Evolutionary conservation across 2,113 vertebrate species (phyloP).

Genomic region (Phaethon lepturus): DNA sequence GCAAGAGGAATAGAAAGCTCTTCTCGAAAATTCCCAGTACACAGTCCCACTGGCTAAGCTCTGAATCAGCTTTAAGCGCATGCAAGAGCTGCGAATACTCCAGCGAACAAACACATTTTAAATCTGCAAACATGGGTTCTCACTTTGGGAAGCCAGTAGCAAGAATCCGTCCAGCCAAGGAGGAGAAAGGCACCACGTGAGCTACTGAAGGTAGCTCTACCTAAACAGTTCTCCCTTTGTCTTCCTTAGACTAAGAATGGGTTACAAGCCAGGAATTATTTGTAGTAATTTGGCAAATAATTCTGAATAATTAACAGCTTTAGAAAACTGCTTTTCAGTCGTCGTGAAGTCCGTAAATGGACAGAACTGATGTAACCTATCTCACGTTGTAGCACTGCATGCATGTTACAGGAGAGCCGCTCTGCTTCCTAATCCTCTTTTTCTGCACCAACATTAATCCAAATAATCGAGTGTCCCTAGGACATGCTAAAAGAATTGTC

Average conservation of each 20-base stretch:
- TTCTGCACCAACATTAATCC: background rate
- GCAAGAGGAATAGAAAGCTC: background rate
- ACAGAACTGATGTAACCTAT: background rate
- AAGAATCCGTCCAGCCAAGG: background rate
- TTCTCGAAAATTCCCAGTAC: background rate
- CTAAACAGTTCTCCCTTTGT: slow-evolving; percentile 22
- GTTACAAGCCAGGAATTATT: background rate
- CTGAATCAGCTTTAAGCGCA: background rate
- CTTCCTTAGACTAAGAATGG: background rate
- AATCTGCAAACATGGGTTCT: background rate
- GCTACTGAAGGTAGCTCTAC: background rate
- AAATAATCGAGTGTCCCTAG: background rate
- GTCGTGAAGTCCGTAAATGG: background rate
- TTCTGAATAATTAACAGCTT: slow-evolving; percentile 9
- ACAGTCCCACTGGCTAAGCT: background rate
- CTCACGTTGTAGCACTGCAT: fast-evolving
- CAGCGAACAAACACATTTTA: background rate
- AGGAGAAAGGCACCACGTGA: background rate
- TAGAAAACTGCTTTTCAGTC: background rate
- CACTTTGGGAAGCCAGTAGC: background rate
- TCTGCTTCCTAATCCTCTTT: background rate
- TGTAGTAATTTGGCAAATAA: background rate
- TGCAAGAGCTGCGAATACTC: background rate
- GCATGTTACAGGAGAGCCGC: background rate
- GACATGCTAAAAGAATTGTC: background rate